Base-by-base conservation (phyloP, 2,113 vertebrate species). In the Willisornis vidua region DNA sequence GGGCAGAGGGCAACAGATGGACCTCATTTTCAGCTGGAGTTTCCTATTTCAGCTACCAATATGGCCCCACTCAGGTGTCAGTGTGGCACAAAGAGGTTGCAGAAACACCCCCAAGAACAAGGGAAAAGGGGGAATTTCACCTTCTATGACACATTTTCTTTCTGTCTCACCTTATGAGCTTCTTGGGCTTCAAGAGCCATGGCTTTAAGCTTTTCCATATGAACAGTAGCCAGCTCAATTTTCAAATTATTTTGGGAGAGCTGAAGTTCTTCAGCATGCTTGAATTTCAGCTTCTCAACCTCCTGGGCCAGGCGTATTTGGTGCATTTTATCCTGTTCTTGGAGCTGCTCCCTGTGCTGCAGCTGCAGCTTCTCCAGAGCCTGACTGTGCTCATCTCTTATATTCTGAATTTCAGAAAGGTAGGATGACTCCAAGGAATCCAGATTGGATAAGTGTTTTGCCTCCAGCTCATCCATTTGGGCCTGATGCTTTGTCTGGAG, bases 371-470 rank as follows among this genome's bases (percentile, higher is more conserved):
- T 97, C 24, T 97, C 97, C n/a, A 99, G 87, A 31, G 85, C 94
- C 92, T 12, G 87, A 31, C 81, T 74, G 25, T 98, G 96, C 87
- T 98, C 98, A 93, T 98, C 97, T 58, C 89, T 97, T 10, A 98
- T 72, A 4, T 92, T 97, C 95, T 99, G 99, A 37, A 99, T 97
- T 97, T 99, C 98, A 85, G 98, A 97, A 24, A 99, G 85, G 94
- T 99, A 99, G 10, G 98, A 98, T 2, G 97, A 97, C 92, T 99
- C 99, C 93, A 99, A 86, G 8, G 98, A 98, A 87, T 99, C 98
- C 97, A 99, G 98, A 90, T 98, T 98, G 33, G 98, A 96, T 89
- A 98, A 92, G 91, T 99, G 98, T 80, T 98, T 98, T 33, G 90
- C 90, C 93, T 99, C 98, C 75, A 99, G 76, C 41, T 98, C 98